Evolutionary conservation across 1,140 invertebrate species (phyloP), one percentile per base, ranked within the genome.

Genomic region (Mamestra configurata): DNA sequence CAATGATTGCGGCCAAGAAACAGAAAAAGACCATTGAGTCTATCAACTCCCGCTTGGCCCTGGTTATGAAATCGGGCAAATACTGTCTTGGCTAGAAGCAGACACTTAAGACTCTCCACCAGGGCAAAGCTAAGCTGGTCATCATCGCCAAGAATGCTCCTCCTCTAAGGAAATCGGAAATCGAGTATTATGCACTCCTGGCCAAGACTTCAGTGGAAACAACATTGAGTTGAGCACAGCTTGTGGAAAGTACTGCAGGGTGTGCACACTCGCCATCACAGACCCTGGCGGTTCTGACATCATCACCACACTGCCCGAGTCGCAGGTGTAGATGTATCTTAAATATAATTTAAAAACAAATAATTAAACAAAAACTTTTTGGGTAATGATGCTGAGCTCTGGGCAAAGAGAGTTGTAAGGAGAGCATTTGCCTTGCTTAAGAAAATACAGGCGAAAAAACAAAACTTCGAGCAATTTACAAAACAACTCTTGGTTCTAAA

Each of bases 11-110:
- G 15, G 93, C 93, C 71, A 94, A 94, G 86, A 94, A 94, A 87
- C 93, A 94, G 92, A 94, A 99, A 98, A 99, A 99, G 96, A 98
- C 98, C 80, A 98, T 99, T 93, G 99, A 99, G 96, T 99, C 98
- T 95, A 99, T 99, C 95, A 99, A 99, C 96, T 97, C 98, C 88
- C 97, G 99, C 85, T 96, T 99, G 89, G 99, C 99, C 81, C 96
- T 99, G 90, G 99, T 99, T 8, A 99, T 99, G 98, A 99, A 99
- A 95, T 99, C 98, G 79, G 99, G 99, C 86, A 99, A 99, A 96
- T 99, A 98, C 94, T 98, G 98, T 81, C 96, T 99, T 81, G 99
- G 99, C n/a, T 99, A 99, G 96, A 99, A 99, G 92, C 99, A 99
- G 94, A 99, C 99, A 0, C 92, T 99, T 83, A 99, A 99, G 96